Evolutionary conservation across 2,888 invertebrate genomes (phyloP).

Genomic region (Drosophila antonietae): DNA sequence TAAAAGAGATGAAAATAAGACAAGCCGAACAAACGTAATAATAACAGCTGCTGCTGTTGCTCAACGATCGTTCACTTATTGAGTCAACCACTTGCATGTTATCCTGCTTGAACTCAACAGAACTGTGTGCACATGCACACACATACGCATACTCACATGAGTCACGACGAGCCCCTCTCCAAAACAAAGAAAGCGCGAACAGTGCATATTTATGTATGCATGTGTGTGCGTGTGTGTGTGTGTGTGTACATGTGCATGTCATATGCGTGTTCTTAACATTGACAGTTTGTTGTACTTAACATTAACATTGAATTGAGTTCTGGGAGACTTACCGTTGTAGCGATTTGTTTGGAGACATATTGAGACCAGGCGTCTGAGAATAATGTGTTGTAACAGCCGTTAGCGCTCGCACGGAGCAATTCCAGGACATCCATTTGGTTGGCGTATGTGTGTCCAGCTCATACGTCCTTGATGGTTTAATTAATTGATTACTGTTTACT

Average conservation of each 20-base stretch:
- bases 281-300: constrained; percentile 1
- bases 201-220: not conserved
- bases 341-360: constrained; percentile 86
- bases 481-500: not conserved
- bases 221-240: not conserved
- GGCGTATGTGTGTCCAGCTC: constrained; percentile 15
- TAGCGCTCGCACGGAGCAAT: constrained; percentile 65
- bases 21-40: constrained; percentile 8
- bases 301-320: not conserved
- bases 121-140: not conserved
- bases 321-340: constrained; percentile 85
- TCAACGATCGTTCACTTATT: constrained; percentile 1
- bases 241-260: not conserved
- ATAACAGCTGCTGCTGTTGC: not conserved
- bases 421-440: constrained; percentile 67
- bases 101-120: constrained; percentile 11
- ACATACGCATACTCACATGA: constrained; percentile 15
- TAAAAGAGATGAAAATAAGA: constrained; percentile 22
- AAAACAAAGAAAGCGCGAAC: constrained; percentile 33
- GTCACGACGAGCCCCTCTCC: constrained; percentile 43
- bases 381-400: constrained; percentile 72
- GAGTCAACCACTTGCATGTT: constrained; percentile 22
- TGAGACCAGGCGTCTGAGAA: constrained; percentile 85
- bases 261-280: constrained; percentile 1
- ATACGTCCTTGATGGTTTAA: constrained; percentile 30